Conservation (phyloP, 2,113 vertebrate species). For the Himantopus leucocephalus region DNA sequence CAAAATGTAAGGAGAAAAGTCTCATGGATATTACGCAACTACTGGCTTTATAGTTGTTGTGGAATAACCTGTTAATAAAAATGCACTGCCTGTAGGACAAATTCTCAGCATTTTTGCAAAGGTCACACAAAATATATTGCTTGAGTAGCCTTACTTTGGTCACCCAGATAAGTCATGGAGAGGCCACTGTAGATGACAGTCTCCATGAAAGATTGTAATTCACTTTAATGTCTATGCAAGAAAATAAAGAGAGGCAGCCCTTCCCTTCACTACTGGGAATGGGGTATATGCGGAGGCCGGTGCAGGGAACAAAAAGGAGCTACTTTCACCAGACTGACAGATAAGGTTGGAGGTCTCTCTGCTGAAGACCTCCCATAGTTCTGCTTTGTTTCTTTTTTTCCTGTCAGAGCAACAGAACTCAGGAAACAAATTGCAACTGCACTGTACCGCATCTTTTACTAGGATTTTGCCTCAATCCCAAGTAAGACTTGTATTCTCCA, state of each 20-base stretch:
- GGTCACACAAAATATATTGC: constrained; percentile 20
- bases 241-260: not conserved
- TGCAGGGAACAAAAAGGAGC: not conserved
- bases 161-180: not conserved
- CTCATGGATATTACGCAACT: not conserved
- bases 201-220: not conserved
- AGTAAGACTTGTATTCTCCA: not conserved
- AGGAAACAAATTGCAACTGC: not conserved
- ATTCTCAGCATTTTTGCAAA: constrained; percentile 49
- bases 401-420: not conserved
- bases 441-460: not conserved
- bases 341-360: not conserved
- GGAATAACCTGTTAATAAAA: constrained; percentile 23
- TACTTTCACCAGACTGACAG: not conserved
- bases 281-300: not conserved
- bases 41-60: not conserved
- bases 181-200: not conserved
- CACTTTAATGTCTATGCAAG: constrained; percentile 1
- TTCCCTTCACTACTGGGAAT: not conserved
- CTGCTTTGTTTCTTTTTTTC: not conserved
- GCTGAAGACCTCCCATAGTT: not conserved
- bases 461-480: not conserved
- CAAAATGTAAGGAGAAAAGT: not conserved
- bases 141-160: constrained; percentile 1
- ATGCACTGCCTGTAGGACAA: not conserved